A percentile compares a stretch with the other conserved stretches of the same genome.
Evolutionary conservation across 2,113 vertebrate species (phyloP).

Genomic region (Lophotis ruficrista): DNA sequence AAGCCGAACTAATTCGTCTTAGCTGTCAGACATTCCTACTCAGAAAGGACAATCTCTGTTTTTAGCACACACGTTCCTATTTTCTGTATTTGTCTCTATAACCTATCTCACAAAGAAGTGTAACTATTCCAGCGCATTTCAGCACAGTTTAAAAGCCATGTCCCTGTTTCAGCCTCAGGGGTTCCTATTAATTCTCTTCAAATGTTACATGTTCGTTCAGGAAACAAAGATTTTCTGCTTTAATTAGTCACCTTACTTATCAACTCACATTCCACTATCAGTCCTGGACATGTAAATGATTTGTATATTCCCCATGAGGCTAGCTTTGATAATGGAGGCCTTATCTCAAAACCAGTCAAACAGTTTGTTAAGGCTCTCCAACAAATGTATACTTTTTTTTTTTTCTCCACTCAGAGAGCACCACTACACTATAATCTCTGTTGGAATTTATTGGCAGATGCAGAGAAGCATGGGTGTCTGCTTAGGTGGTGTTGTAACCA

Average conservation of each 20-base stretch:
- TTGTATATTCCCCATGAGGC: neutral
- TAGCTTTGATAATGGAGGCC: neutral
- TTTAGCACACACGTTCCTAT: neutral
- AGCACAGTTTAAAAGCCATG: slow-evolving; percentile 30
- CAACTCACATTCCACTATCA: neutral
- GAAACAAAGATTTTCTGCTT: slow-evolving; percentile 14
- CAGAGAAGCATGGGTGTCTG: neutral
- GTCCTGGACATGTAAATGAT: neutral
- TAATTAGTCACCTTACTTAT: slow-evolving; percentile 10
- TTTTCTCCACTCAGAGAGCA: neutral
- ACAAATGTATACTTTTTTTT: neutral
- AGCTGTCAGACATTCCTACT: neutral
- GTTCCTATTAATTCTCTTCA: slow-evolving; percentile 9
- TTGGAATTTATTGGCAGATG: neutral
- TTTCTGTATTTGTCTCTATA: neutral
- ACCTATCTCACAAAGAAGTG: neutral
- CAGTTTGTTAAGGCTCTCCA: neutral
- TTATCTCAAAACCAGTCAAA: neutral
- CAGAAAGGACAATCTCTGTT: slow-evolving; percentile 25
- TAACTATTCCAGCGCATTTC: slow-evolving; percentile 8
- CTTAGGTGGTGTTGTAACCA: neutral
- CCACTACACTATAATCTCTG: neutral
- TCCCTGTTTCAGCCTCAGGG: neutral
- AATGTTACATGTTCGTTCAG: neutral
- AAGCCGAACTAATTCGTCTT: neutral